Evolutionary conservation across 2,888 invertebrate genomes (phyloP), one percentile per base, ranked within the genome.

Genomic region (Amblyteles armatorius): DNA sequence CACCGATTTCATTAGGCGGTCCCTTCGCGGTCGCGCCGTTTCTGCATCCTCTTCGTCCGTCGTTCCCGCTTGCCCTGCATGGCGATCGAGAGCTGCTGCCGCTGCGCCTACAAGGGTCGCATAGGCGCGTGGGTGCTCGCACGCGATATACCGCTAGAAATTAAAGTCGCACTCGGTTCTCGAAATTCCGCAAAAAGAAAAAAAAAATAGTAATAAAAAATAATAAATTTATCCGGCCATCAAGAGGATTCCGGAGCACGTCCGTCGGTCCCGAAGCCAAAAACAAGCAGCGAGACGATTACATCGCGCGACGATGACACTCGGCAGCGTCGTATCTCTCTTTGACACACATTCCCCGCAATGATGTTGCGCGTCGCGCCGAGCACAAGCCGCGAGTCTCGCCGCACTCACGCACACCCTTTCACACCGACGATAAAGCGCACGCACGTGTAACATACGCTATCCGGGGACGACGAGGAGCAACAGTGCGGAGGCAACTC

Each of bases 361-460:
- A 72, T 68, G 72, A 85, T 79, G 68, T 84, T 73, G 74, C 55
- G 79, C 78, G 65, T 73, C 55, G 81, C 73, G 73, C 40, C 72
- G 48, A 84, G 80, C 80, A 19, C 40, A 44, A 73, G 71, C 65
- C 57, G 60, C 72, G 77, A 67, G 81, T 72, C 48, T 77, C 73
- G 29, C 67, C 29, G 16, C 50, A 22, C 48, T 29, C 83, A 78
- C 86, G 76, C 74, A 76, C 82, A 78, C 85, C 68, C 76, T 48
- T 71, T 33, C 73, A 76, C 36, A 72, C 48, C 52, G 40, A 78
- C 86, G 78, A 63, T 65, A 83, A 68, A 65, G 72, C 78, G 40
- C 48, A 79, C 86, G 77, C 82, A 87, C 88, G 86, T 87, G 86
- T 84, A 87, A 74, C 84, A 81, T 79, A 82, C 67, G 74, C 82